Base-by-base conservation (phyloP, 1,140 invertebrate genomes). In the Papilio dardanus region DNA sequence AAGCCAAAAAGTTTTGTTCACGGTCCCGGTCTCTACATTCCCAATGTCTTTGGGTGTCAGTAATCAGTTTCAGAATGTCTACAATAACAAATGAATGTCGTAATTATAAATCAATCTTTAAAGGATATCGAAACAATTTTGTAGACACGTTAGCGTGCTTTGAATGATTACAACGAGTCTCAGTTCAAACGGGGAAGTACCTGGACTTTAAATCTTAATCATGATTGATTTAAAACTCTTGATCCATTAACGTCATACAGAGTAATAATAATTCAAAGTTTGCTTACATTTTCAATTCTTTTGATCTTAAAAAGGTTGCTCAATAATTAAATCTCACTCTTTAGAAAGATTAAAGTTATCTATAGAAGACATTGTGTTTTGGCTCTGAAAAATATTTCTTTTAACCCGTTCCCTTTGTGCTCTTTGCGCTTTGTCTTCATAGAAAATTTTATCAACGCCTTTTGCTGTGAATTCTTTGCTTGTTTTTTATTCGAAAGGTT, bases 391-490 rank as follows among this genome's bases (percentile, higher is more conserved):
- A 58, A 58, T 58, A 73, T 73, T 73, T 73, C 71, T 35, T 73
- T 54, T 73, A 73, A 58, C 71, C 71, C 71, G 42, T 6, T 71
- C 69, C 24, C 31, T 73, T 73, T 73, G 71, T 73, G 50, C 10
- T 73, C n/a, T 73, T 35, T 58, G 31, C 35, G 30, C 71, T 58
- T 73, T 73, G 71, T 73, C 46, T 73, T 73, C 31, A 58, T 58
- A 35, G 46, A 73, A 73, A 73, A 73, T 73, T 46, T 73, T 73
- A 73, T 73, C 71, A 73, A 58, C 71, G 71, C 71, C 71, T 73
- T 73, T 73, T 8, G 12, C 33, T 37, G 31, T 37, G 50, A 58
- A 73, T 73, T 73, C 46, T 58, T 73, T 73, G 24, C 71, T 54
- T 73, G 28, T 73, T 73, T 73, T 19, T 21, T 33, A n/a, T 73